Percentiles rank a stretch among this genome's conserved stretches.
phyloP scores from a whole-genome alignment of 2,797 vertebrate genomes.

The Notolabrus celidotus region DNA sequence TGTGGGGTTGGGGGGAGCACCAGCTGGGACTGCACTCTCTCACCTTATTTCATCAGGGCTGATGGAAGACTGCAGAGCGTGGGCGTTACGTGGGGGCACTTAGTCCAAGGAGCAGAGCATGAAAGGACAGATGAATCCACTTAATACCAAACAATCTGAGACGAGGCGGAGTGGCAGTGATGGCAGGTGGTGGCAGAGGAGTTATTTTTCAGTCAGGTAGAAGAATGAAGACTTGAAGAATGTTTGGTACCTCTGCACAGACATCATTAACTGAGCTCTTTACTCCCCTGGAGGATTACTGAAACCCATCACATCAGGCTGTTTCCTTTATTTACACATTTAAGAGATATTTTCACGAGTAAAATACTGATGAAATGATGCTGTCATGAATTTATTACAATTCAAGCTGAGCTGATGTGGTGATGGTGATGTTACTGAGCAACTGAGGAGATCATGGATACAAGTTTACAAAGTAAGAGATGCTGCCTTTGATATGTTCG shows the following conservation, averaged over 20 bases:
- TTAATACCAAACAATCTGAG: slow-evolving; percentile 7
- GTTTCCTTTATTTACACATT: no score
- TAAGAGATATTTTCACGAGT: no score
- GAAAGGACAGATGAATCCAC: slow-evolving; percentile 43
- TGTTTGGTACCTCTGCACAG: neutral
- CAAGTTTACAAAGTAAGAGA: no score
- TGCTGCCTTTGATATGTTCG: no score
- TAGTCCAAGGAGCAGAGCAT: slow-evolving; percentile 25
- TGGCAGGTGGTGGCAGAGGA: neutral
- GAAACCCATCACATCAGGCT: no score
- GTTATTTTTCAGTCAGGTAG: neutral
- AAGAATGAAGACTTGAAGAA: neutral
- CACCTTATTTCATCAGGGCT: slow-evolving; percentile 53
- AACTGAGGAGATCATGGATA: no score
- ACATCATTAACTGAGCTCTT: neutral
- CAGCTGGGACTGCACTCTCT: slow-evolving; percentile 42
- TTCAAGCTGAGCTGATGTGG: no score
- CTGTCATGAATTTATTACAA: no score
- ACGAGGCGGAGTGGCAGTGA: slow-evolving; percentile 7
- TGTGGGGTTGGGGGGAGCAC: neutral
- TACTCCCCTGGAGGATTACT: no score
- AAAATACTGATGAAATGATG: no score
- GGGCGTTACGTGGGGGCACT: slow-evolving; percentile 36
- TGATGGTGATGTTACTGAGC: no score
- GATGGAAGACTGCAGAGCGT: slow-evolving; percentile 45